Conservation (phyloP, 92 coral and sea anemone species). For the Parazoanthus atlanticus region DNA sequence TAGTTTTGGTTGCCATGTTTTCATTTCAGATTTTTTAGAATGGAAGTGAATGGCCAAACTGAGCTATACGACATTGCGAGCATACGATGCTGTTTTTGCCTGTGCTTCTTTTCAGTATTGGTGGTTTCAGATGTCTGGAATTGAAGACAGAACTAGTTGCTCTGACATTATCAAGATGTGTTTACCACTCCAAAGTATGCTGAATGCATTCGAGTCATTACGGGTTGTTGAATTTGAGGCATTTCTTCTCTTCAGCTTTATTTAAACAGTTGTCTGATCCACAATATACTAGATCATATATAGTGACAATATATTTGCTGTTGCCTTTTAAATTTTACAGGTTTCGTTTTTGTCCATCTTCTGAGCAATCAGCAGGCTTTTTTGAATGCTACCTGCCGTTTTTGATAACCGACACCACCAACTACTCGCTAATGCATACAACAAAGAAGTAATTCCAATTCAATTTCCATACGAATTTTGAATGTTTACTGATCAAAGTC, state of each 20-base stretch:
- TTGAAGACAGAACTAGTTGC: neutral
- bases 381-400: neutral
- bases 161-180: neutral
- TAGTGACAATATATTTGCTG: neutral
- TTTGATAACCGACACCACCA: neutral
- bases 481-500: constrained; percentile 16
- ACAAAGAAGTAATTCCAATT: neutral
- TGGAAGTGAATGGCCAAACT: neutral
- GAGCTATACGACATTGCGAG: neutral
- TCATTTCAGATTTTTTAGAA: neutral
- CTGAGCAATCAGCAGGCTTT: neutral
- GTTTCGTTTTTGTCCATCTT: neutral
- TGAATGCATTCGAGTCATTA: neutral
- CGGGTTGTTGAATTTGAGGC: constrained; percentile 5
- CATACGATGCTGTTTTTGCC: neutral
- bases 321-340: neutral
- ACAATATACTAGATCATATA: neutral
- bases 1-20: neutral
- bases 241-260: neutral
- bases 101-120: too few species aligned
- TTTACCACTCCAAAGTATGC: neutral
- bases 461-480: constrained; percentile 24
- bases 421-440: constrained; percentile 20
- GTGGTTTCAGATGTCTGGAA: neutral
- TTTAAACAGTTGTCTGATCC: neutral